Evolutionary conservation across 2,888 invertebrate species (phyloP), one percentile per base, ranked within the genome.

Genomic region (Epinotia brunnichana): DNA sequence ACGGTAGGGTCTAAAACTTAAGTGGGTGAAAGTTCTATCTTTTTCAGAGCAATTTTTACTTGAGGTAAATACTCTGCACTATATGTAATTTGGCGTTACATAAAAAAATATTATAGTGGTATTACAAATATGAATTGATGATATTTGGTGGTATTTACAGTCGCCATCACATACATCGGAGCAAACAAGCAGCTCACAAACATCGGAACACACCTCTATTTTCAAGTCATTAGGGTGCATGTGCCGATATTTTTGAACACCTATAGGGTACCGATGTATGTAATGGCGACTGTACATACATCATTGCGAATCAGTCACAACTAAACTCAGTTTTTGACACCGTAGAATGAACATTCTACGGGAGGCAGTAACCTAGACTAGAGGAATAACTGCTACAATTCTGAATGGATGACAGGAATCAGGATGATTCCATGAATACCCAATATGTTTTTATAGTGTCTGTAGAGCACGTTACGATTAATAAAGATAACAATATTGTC

Each of bases 401-500:
- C 9, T 39, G 13, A 51, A 35, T 53, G 35, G 3, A 17, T 63
- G 48, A 19, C 17, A 19, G 21, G 21, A 24, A 24, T 24, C 21
- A 24, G 59, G 35, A 15, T 15, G 44, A 62, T 19, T 62, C 35
- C 7, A 35, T 1, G 19, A n/a, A n/a, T 44, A 21, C 29, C 1
- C 17, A 63, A 35, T 15, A 51, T 5, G 4, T 15, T 17, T 48
- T 13, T 51, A 17, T 17, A 0, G 17, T 35, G 39, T 21, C 17
- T 19, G 17, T 41, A 41, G n/a, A 64, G 53, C 39, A 56, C 0
- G 19, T 66, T 21, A 64, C n/a, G 41, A 39, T 54, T 11, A 53
- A 35, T 63, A 19, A 66, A 24, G 9, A 29, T n/a, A 48, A 29
- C 24, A 48, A 24, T 53, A 21, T 66, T 66, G 53, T 53, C 19